Evolutionary conservation across 2,113 vertebrate species (phyloP), one percentile per base, ranked within the genome.

Genomic region (Nothoprocta pentlandii): DNA sequence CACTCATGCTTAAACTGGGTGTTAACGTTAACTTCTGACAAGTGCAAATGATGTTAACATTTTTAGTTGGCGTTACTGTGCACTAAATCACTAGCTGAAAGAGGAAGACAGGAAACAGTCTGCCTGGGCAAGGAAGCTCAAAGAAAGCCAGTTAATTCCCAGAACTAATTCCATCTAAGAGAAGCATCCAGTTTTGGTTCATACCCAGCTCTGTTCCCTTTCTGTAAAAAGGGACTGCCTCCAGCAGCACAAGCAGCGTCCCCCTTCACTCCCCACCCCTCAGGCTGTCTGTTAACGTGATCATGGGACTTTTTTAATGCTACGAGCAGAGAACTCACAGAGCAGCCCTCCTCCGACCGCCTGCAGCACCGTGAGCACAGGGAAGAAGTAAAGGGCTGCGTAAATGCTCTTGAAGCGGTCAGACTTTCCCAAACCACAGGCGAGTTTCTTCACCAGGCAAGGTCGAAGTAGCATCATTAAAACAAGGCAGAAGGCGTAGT

Each of bases 351-450:
- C 99, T 12, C 99, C 99, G 16, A 99, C 98, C 0, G 99, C 99
- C 96, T 99, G 99, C 62, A 99, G 98, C 83, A 99, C 98, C 0
- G 99, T 99, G 71, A 99, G 98, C 90, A 99, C 98, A 11, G 99
- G 99, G 95, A 99, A 99, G 97, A 99, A 99, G 97, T 99, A 99
- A 3, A 99, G 98, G 0, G 99, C 99, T 3, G 99, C 99, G 41
- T 99, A 99, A 95, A 99, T 98, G 95, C 99, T 99, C 97, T 98
- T 99, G 94, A 99, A 99, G 41, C 99, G 97, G 80, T 99, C 99
- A 0, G 99, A 99, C 73, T 99, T 99, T 41, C 99, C 99, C 74
- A 99, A 97, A 12, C 99, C 99, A 19, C 99, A 99, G 2, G 99
- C 99, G 11, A 99, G 98, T 97, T 99, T 99, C 97, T 99, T 99